A percentile compares a stretch with the other conserved stretches of the same genome.
phyloP scores from a whole-genome alignment of 2,797 vertebrate species.

The Nyctibius grandis region DNA sequence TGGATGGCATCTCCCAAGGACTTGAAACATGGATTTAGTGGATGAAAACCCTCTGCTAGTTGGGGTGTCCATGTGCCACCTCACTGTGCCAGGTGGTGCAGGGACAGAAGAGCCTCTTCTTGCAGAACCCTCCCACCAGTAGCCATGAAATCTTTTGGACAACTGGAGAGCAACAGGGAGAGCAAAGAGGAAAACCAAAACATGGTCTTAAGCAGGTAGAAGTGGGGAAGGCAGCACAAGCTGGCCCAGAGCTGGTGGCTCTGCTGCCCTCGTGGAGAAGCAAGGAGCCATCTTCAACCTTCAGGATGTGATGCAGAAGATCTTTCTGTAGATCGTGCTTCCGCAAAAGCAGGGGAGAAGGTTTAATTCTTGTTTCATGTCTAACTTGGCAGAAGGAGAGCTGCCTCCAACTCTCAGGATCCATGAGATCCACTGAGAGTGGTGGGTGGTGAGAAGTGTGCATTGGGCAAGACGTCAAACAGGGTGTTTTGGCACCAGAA shows the following conservation, averaged over 20 bases:
- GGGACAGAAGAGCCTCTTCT: background rate
- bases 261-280: background rate
- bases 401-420: background rate
- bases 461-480: too few relatives aligned
- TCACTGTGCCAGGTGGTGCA: fast-evolving
- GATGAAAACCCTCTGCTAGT: background rate
- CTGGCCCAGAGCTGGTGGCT: background rate
- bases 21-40: background rate
- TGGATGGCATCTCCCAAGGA: background rate
- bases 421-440: background rate
- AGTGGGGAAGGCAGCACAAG: background rate
- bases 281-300: background rate
- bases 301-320: background rate
- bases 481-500: background rate
- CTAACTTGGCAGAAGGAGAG: background rate
- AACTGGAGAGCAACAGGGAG: background rate
- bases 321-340: fast-evolving
- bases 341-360: background rate
- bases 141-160: background rate
- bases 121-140: background rate
- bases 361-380: background rate
- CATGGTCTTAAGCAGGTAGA: background rate
- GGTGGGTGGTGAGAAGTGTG: background rate
- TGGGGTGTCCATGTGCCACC: too few relatives aligned
- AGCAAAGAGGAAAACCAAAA: background rate